Evolutionary conservation across 1,140 invertebrate genomes (phyloP), one percentile per base, ranked within the genome.

Genomic region (Grapholita molesta): DNA sequence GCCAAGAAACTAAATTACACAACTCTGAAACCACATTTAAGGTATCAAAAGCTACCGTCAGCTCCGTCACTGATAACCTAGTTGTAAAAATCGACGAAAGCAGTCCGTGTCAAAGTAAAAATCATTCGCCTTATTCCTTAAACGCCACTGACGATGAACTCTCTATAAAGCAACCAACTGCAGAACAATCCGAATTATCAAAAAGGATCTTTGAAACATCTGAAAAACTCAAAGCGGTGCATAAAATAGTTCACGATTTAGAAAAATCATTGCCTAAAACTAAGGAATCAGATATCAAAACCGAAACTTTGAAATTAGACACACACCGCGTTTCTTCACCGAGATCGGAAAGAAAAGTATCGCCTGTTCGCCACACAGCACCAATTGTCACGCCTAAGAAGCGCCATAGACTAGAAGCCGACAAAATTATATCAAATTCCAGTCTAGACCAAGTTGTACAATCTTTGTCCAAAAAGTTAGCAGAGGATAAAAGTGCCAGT

Each of bases 371-470:
- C 38, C 84, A 90, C 72, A 76, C 82, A 28, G 89, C 90, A 25
- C 91, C 91, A 53, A 91, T 92, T 28, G 91, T 91, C 3, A 93
- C 92, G 57, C 93, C 93, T 7, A 94, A 94, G 72, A 94, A 94
- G 71, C 85, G 93, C 0, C 93, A 94, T 71, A 79, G 92, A 69
- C 75, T 93, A 33, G 91, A 93, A 81, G 89, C 86, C 30, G 92
- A 92, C 15, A 91, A 89, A 71, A 83, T 79, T 48, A 73, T 80
- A 67, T 78, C 83, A 25, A 82, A 87, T 75, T 85, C 88, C 32
- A 89, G 84, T 53, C 81, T 92, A 64, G 89, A 92, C 73, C 84
- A 88, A 75, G 92, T 92, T 12, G 92, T 92, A 15, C 90, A 92
- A 69, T 90, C 88, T 11, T 74, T 92, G 52, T 91, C 92, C 25